These are phyloP conservation scores for Brachynemurus nebulosus DNA, from an alignment of 2,888 invertebrate species.

Conservation along the genomic window DNA sequence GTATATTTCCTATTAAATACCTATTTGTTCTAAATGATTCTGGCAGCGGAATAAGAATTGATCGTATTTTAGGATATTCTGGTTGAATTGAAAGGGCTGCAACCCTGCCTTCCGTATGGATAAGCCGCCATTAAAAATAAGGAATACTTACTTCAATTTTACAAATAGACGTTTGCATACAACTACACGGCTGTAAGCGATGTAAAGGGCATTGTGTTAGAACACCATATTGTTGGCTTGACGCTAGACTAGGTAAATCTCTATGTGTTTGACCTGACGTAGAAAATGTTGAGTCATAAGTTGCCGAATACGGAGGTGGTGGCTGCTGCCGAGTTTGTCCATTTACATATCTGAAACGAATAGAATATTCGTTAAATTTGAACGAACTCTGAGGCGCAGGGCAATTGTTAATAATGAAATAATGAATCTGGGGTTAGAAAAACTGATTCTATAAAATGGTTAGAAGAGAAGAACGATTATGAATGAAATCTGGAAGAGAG, in stretches of 20 bases:
- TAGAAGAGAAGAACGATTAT: too few relatives aligned
- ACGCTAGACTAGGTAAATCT: constrained; percentile 25
- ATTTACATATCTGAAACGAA: constrained; percentile 48
- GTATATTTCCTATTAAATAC: too few relatives aligned
- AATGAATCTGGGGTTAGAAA: too few relatives aligned
- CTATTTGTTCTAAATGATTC: too few relatives aligned
- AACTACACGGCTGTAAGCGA: constrained; percentile 60
- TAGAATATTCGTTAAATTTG: constrained; percentile 6
- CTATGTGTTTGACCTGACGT: constrained; percentile 24
- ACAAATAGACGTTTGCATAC: constrained; percentile 35
- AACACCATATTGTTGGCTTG: constrained; percentile 34
- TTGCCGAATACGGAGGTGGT: constrained; percentile 37
- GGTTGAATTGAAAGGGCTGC: not conserved
- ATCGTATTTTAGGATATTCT: too few relatives aligned
- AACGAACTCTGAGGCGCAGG: too few relatives aligned
- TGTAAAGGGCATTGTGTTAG: constrained; percentile 53
- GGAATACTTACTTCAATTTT: constrained; percentile 28
- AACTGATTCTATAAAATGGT: too few relatives aligned
- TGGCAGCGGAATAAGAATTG: too few relatives aligned
- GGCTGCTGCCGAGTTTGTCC: constrained; percentile 32
- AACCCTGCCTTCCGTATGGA: not conserved
- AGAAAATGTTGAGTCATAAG: constrained; percentile 34
- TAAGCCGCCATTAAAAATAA: too few relatives aligned
- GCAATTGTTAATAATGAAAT: too few relatives aligned
- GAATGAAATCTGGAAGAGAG: too few relatives aligned